A percentile compares a stretch with the other conserved stretches of the same genome.
Evolutionary conservation across 2,113 vertebrate species (phyloP).

Genomic region (Ammodytes marinus): DNA sequence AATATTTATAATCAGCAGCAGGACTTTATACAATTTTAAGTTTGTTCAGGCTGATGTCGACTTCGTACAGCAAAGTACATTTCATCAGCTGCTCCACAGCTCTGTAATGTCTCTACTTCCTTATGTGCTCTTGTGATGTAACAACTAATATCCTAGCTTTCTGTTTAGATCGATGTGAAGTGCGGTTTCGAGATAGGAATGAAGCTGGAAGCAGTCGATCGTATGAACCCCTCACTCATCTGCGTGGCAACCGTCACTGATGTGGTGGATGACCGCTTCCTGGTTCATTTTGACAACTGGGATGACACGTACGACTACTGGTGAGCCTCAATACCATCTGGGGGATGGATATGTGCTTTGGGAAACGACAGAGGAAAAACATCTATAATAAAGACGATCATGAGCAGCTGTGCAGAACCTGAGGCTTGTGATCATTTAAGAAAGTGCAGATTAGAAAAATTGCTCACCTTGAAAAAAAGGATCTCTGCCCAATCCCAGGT

Average conservation of each 20-base stretch:
- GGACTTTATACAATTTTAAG: background rate
- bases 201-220: slow-evolving; percentile 98
- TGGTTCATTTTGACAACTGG: slow-evolving; percentile 99
- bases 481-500: no score
- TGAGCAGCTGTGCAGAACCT: background rate
- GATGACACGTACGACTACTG: slow-evolving; percentile 99
- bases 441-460: background rate
- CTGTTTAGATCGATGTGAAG: slow-evolving; percentile 85
- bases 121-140: background rate
- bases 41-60: background rate
- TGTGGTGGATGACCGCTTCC: slow-evolving; percentile 92
- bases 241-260: slow-evolving; percentile 98
- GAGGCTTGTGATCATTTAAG: background rate
- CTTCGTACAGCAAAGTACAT: background rate
- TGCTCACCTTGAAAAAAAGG: no score
- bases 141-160: background rate
- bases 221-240: slow-evolving; percentile 98
- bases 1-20: background rate
- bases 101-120: background rate
- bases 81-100: background rate
- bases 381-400: background rate
- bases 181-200: slow-evolving; percentile 93
- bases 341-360: background rate
- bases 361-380: background rate
- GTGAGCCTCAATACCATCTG: slow-evolving; percentile 76